Evolutionary conservation across 2,888 invertebrate species (phyloP).

Genomic region (Perizoma affinitatum): DNA sequence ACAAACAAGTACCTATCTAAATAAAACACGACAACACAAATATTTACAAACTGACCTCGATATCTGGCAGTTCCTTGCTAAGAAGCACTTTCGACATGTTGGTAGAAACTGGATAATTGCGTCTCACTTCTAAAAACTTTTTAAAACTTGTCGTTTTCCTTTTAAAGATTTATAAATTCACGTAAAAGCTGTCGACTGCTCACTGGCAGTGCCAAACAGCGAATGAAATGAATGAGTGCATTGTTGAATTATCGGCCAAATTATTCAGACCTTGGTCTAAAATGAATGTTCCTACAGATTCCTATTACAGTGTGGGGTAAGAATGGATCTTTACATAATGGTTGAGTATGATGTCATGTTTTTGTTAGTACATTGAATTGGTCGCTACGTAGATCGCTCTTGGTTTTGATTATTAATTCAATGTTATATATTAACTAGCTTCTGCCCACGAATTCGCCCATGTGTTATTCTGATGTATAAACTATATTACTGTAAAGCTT

Average conservation of each 20-base stretch:
- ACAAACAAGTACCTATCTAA: background rate
- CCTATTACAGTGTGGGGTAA: slow-evolving; percentile 2
- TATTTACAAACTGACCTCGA: slow-evolving; percentile 87
- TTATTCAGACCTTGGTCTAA: slow-evolving; percentile 24
- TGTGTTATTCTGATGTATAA: too few species aligned
- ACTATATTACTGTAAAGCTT: too few species aligned
- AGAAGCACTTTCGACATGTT: slow-evolving; percentile 80
- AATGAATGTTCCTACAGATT: slow-evolving; percentile 4
- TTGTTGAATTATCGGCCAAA: slow-evolving; percentile 24
- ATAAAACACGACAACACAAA: background rate
- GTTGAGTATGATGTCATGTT: slow-evolving; percentile 8
- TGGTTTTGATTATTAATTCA: background rate
- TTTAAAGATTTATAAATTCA: slow-evolving; percentile 16
- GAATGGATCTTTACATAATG: slow-evolving; percentile 11
- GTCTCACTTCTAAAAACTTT: slow-evolving; percentile 20
- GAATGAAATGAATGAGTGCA: slow-evolving; percentile 50
- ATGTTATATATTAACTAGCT: slow-evolving; percentile 6
- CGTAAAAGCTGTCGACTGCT: slow-evolving; percentile 69
- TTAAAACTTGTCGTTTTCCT: too few species aligned
- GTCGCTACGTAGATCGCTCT: background rate
- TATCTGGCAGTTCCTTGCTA: slow-evolving; percentile 91
- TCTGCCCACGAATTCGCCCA: too few species aligned
- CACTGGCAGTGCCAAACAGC: slow-evolving; percentile 80
- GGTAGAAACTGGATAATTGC: slow-evolving; percentile 37
- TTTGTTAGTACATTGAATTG: background rate